phyloP scores from a whole-genome alignment of 2,797 vertebrate species.

The Valencia hispanica region DNA sequence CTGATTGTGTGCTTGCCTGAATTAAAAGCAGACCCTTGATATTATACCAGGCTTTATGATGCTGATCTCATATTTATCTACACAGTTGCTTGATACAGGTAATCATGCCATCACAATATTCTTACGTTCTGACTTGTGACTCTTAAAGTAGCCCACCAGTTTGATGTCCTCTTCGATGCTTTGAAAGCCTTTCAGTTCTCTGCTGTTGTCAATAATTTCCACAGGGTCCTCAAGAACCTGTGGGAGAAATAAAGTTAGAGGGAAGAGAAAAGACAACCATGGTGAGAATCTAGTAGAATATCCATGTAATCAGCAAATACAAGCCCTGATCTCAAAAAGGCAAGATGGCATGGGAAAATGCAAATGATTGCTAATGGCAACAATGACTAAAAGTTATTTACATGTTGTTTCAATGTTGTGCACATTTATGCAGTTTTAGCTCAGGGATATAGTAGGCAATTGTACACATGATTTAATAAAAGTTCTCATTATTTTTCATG shows the following conservation, averaged over 20 bases:
- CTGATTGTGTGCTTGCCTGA: constrained; percentile 13
- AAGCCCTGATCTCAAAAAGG: not conserved
- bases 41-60: constrained; percentile 12
- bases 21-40: constrained; percentile 7
- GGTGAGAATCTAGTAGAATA: constrained; percentile 14
- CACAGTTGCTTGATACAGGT: constrained; percentile 29
- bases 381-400: not conserved
- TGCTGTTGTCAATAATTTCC: constrained; percentile 87
- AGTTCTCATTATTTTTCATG: not conserved
- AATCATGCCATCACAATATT: constrained; percentile 65
- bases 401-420: not conserved
- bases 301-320: constrained; percentile 15
- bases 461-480: not conserved
- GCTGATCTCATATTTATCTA: constrained; percentile 1
- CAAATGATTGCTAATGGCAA: not conserved
- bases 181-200: constrained; percentile 87
- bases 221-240: constrained; percentile 92
- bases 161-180: constrained; percentile 91
- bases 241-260: constrained; percentile 24
- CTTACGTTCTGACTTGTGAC: constrained; percentile 91
- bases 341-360: not conserved
- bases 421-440: not conserved
- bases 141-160: constrained; percentile 94
- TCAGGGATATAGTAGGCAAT: not conserved
- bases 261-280: constrained; percentile 2